Evolutionary conservation across 2,888 invertebrate genomes (phyloP).

Genomic region (Cataglyphis rosenhaueri): DNA sequence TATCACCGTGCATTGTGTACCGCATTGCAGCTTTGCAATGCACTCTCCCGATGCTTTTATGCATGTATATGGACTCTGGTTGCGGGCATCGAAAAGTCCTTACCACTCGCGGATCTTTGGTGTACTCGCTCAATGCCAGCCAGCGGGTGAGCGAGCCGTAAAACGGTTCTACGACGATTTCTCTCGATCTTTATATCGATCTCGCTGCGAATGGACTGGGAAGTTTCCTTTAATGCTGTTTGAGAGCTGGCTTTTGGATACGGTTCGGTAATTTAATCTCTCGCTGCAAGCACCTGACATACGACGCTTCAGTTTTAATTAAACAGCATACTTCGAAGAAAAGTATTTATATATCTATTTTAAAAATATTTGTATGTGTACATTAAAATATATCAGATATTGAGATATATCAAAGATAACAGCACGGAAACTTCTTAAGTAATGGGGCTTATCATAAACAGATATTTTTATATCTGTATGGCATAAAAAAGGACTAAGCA

Average conservation of each 20-base stretch:
- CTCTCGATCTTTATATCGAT: slow-evolving; percentile 67
- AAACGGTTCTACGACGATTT: slow-evolving; percentile 64
- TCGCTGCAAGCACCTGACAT: slow-evolving; percentile 1
- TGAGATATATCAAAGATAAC: background rate
- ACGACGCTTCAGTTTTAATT: slow-evolving; percentile 27
- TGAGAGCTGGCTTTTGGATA: slow-evolving; percentile 56
- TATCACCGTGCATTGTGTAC: slow-evolving; percentile 39
- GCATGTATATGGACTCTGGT: slow-evolving; percentile 30
- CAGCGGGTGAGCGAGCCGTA: slow-evolving; percentile 61
- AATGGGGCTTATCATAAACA: background rate
- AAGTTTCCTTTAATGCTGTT: slow-evolving; percentile 65
- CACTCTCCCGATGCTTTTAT: slow-evolving; percentile 44
- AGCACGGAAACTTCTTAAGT: background rate
- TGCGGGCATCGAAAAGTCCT: slow-evolving; percentile 48
- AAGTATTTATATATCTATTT: background rate
- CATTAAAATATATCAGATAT: background rate
- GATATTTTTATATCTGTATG: background rate
- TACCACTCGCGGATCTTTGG: slow-evolving; percentile 56
- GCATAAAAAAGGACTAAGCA: background rate
- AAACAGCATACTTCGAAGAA: slow-evolving; percentile 8
- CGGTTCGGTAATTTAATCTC: slow-evolving; percentile 52
- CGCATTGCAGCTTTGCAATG: slow-evolving; percentile 47
- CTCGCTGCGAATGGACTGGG: slow-evolving; percentile 66
- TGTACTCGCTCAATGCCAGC: slow-evolving; percentile 59
- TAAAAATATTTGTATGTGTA: background rate